Evolutionary conservation across 2,888 invertebrate genomes (phyloP).

Genomic region (Rhagium mordax): DNA sequence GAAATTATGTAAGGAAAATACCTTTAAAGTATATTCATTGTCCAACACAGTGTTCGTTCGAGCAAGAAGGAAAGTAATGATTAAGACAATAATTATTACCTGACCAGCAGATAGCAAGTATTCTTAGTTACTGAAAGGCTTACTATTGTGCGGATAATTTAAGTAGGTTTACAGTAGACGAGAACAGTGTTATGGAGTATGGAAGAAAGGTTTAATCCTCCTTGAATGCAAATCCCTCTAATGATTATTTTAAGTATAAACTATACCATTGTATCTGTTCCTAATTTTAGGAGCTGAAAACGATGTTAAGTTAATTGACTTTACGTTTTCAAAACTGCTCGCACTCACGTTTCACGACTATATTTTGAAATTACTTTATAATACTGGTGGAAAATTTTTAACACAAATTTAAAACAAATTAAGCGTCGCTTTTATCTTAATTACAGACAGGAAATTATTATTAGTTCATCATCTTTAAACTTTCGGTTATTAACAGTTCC

Average conservation of each 20-base stretch:
- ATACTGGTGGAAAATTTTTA: background rate
- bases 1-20: background rate
- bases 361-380: background rate
- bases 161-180: conserved; percentile 37
- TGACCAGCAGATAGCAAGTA: conserved; percentile 24
- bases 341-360: background rate
- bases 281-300: background rate
- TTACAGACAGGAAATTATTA: background rate
- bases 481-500: background rate
- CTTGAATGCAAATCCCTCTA: conserved; percentile 31
- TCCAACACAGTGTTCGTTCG: conserved; percentile 34
- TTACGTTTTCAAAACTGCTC: background rate
- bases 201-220: conserved; percentile 25
- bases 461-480: background rate
- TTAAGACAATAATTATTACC: conserved; percentile 23
- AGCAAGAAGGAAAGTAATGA: conserved; percentile 30
- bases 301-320: background rate
- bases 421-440: background rate
- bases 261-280: background rate
- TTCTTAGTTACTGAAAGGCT: conserved; percentile 28
- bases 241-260: conserved; percentile 32
- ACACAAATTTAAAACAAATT: background rate
- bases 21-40: background rate
- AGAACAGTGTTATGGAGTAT: conserved; percentile 40
- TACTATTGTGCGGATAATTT: conserved; percentile 42